Percentiles rank a stretch among this genome's conserved stretches.
Conservation (phyloP, 2,797 vertebrate species). For the Trichosurus vulpecula region DNA sequence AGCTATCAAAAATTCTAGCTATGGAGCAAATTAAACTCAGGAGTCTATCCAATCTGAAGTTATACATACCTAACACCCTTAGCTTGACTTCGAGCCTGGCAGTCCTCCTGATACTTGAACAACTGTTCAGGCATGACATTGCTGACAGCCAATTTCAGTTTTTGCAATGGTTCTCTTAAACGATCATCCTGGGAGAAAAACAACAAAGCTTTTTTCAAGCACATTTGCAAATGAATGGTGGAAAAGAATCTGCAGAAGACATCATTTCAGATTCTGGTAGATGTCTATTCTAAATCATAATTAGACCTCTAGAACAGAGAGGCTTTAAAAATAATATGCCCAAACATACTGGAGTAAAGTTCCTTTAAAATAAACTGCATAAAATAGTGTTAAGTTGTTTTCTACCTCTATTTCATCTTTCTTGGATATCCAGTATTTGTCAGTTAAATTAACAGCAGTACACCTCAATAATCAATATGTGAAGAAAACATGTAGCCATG, state of each 20-base stretch:
- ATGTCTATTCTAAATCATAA: neutral
- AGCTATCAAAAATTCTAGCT: neutral
- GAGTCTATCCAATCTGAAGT: constrained; percentile 22
- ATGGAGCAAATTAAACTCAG: constrained; percentile 8
- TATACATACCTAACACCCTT: constrained; percentile 93
- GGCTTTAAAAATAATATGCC: constrained; percentile 25
- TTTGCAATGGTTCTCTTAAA: constrained; percentile 93
- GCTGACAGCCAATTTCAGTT: constrained; percentile 96
- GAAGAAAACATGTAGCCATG: neutral
- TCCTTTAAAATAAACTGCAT: constrained; percentile 24
- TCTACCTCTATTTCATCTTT: neutral
- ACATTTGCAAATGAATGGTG: constrained; percentile 46
- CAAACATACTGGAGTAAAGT: neutral
- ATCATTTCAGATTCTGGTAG: neutral
- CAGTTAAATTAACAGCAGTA: neutral
- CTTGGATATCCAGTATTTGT: neutral
- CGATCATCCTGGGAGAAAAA: constrained; percentile 90
- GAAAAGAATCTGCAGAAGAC: constrained; percentile 40
- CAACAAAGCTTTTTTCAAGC: constrained; percentile 48
- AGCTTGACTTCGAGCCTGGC: constrained; percentile 90
- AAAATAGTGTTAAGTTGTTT: neutral
- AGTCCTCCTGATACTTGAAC: constrained; percentile 97
- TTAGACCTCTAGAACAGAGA: neutral
- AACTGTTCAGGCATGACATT: constrained; percentile 97
- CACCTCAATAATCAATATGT: neutral